Conservation (phyloP, 2,797 vertebrate species). For the Lindbergichthys nudifrons region DNA sequence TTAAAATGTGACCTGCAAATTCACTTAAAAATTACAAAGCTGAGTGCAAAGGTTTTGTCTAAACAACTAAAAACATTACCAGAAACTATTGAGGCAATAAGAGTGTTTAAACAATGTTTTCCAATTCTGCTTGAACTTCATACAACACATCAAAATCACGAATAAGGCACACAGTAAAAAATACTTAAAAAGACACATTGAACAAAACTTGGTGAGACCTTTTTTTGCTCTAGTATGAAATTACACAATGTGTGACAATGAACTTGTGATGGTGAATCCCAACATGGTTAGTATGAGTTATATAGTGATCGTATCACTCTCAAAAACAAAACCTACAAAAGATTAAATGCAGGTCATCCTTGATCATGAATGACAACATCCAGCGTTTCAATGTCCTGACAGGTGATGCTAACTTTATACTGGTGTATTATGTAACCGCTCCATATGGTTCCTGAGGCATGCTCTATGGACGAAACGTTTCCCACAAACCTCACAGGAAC, state of each 20-base stretch:
- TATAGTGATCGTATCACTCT: background rate
- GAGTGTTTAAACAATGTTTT: background rate
- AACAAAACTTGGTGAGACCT: too few species aligned
- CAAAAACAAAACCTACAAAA: background rate
- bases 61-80: background rate
- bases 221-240: background rate
- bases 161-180: background rate
- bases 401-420: background rate
- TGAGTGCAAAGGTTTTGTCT: background rate
- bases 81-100: background rate
- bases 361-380: background rate
- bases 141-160: background rate
- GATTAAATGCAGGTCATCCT: background rate
- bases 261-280: background rate
- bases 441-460: conserved; percentile 19
- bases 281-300: background rate
- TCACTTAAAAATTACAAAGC: background rate
- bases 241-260: background rate
- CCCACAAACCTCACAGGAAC: conserved; percentile 35
- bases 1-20: background rate
- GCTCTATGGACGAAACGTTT: conserved; percentile 15
- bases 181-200: background rate
- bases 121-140: background rate
- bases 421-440: background rate
- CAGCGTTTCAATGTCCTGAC: background rate